These are phyloP conservation scores for Drosophila anomalata DNA, from an alignment of 2,888 invertebrate genomes.

Conservation along the genomic window DNA sequence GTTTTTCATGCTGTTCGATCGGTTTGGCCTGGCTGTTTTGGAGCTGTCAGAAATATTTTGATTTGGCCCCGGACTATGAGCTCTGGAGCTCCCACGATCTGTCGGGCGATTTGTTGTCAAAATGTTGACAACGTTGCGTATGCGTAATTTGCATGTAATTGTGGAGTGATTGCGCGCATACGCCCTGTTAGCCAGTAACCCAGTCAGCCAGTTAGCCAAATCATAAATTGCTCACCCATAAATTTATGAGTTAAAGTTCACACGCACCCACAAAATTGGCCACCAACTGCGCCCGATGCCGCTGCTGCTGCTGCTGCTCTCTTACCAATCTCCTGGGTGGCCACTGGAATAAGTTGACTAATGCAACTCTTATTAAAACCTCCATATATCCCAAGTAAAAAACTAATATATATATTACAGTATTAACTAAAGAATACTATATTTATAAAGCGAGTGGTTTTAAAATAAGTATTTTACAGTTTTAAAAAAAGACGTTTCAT, in stretches of 20 bases:
- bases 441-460: not conserved
- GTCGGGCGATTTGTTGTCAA: constrained; percentile 66
- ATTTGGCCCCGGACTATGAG: constrained; percentile 41
- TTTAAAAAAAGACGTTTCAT: not conserved
- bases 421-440: not conserved
- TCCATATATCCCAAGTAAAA: constrained; percentile 46
- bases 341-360: constrained; percentile 50
- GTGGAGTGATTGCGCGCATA: constrained; percentile 51
- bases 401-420: constrained; percentile 14
- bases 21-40: constrained; percentile 43
- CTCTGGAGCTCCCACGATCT: constrained; percentile 71
- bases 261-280: constrained; percentile 69
- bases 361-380: constrained; percentile 70
- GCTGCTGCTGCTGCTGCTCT: constrained; percentile 38
- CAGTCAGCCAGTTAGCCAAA: constrained; percentile 38
- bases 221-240: constrained; percentile 60
- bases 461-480: not conserved
- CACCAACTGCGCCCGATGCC: constrained; percentile 59
- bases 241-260: constrained; percentile 74
- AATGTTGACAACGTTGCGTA: constrained; percentile 56
- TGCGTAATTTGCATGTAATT: constrained; percentile 61
- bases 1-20: constrained; percentile 65
- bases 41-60: constrained; percentile 41
- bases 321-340: constrained; percentile 63
- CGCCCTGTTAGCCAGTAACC: constrained; percentile 55